phyloP scores from a whole-genome alignment of 2,888 invertebrate genomes.

The Tachystola acroxantha region DNA sequence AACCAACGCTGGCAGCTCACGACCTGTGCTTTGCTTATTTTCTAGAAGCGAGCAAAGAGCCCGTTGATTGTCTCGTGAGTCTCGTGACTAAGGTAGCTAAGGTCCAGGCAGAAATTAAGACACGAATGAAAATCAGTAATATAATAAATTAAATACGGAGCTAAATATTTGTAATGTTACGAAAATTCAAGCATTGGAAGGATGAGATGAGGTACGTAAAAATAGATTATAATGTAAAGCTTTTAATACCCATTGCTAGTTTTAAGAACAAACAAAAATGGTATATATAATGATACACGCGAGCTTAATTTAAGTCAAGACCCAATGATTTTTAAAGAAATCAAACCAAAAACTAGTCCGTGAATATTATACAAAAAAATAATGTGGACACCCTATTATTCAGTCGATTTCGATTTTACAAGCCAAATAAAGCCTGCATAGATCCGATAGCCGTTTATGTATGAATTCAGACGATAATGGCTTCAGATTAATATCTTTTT shows the following conservation, averaged over 20 bases:
- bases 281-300: too few relatives aligned
- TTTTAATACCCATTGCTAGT: too few relatives aligned
- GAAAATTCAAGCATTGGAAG: too few relatives aligned
- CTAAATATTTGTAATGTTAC: too few relatives aligned
- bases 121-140: not conserved
- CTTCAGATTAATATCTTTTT: constrained; percentile 60
- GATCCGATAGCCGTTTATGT: constrained; percentile 64
- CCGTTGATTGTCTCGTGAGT: constrained; percentile 28
- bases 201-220: too few relatives aligned
- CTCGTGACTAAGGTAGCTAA: constrained; percentile 26
- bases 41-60: constrained; percentile 32
- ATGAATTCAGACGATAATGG: constrained; percentile 60
- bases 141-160: not conserved
- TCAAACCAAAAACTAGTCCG: too few relatives aligned
- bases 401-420: constrained; percentile 45
- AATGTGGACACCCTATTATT: constrained; percentile 8
- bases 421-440: constrained; percentile 48
- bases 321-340: too few relatives aligned
- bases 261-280: too few relatives aligned
- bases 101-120: constrained; percentile 4
- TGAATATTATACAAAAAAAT: too few relatives aligned
- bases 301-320: too few relatives aligned
- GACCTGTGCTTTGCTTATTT: constrained; percentile 44
- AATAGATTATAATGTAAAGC: too few relatives aligned
- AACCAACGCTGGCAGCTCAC: constrained; percentile 36